Evolutionary conservation across 2,113 vertebrate species (phyloP).

Genomic region (Bucco capensis): DNA sequence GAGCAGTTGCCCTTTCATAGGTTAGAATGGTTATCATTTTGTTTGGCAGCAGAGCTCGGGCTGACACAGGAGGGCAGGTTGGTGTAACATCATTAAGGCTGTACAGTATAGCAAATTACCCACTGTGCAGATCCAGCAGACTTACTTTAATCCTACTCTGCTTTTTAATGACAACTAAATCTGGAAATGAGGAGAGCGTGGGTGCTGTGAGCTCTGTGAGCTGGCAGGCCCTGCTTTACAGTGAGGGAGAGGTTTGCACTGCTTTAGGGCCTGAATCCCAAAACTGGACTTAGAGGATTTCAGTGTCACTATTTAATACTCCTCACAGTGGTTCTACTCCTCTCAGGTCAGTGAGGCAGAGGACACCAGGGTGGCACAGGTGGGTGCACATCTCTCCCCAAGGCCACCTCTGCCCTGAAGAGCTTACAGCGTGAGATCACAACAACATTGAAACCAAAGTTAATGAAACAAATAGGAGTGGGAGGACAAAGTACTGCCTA

Average conservation of each 20-base stretch:
- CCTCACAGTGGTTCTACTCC: too few relatives aligned
- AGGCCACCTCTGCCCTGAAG: not conserved
- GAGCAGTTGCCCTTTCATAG: not conserved
- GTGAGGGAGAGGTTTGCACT: not conserved
- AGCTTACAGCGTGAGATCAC: not conserved
- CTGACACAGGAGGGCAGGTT: not conserved
- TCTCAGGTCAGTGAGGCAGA: rapidly evolving
- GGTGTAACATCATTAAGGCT: not conserved
- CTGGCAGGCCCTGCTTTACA: not conserved
- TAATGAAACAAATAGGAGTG: not conserved
- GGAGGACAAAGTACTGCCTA: not conserved
- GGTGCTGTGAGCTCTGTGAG: not conserved
- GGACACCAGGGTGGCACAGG: rapidly evolving
- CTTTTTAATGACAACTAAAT: constrained; percentile 1
- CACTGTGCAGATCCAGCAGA: too few relatives aligned
- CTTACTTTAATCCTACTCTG: not conserved
- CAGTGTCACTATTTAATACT: not conserved
- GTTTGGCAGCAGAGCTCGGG: not conserved
- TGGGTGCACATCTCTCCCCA: not conserved
- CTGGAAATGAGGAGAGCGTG: not conserved
- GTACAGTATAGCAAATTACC: too few relatives aligned
- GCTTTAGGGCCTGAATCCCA: not conserved
- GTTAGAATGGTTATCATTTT: not conserved
- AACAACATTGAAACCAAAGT: not conserved
- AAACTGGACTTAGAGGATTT: not conserved